phyloP scores from a whole-genome alignment of 2,797 vertebrate species.

The Cottoperca gobio region DNA sequence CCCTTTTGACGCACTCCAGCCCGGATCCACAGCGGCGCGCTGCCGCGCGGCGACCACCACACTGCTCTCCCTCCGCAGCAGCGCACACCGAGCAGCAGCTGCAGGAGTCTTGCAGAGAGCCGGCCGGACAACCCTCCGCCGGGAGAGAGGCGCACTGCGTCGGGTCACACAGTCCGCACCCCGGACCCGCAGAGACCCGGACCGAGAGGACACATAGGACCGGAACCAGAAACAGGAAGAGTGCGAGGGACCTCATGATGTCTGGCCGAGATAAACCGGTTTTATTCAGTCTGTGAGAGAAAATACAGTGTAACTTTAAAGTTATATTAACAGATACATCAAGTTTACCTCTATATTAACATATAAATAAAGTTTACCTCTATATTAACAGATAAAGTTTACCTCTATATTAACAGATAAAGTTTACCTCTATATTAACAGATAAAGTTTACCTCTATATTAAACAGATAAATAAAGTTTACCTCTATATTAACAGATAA shows the following conservation, averaged over 20 bases:
- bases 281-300: too few species aligned
- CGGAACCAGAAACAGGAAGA: slow-evolving; percentile 38
- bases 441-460: too few species aligned
- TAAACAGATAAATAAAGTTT: too few species aligned
- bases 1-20: slow-evolving; percentile 88
- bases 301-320: too few species aligned
- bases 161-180: slow-evolving; percentile 81
- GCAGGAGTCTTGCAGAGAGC: slow-evolving; percentile 83
- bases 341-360: too few species aligned
- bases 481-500: too few species aligned
- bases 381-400: too few species aligned
- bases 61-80: slow-evolving; percentile 85
- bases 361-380: too few species aligned
- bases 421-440: too few species aligned
- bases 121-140: slow-evolving; percentile 80
- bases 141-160: slow-evolving; percentile 83
- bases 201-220: slow-evolving; percentile 17
- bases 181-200: slow-evolving; percentile 38
- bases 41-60: slow-evolving; percentile 79
- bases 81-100: slow-evolving; percentile 89
- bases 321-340: too few species aligned
- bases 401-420: too few species aligned
- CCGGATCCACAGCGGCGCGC: slow-evolving; percentile 86
- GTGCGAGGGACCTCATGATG: slow-evolving; percentile 38
- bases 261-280: too few species aligned